Percentiles rank a stretch among this genome's conserved stretches.
phyloP scores from a whole-genome alignment of 2,113 vertebrate genomes.

The Pterocles burchelli region DNA sequence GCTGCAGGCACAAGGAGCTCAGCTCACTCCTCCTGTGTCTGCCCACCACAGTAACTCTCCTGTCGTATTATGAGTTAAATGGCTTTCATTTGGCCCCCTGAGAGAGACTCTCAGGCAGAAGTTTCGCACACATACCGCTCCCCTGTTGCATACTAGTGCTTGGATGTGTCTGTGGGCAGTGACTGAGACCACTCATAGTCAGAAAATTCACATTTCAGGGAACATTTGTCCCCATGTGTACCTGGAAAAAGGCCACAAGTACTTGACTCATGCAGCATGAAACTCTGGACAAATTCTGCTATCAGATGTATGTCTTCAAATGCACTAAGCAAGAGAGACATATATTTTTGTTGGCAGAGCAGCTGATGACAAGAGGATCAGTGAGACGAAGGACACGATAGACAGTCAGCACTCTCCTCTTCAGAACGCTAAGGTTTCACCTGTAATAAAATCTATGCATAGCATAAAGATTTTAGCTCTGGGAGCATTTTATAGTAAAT shows the following conservation, averaged over 20 bases:
- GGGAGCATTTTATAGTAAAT: constrained; percentile 6
- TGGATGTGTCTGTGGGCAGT: not conserved
- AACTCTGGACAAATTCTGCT: not conserved
- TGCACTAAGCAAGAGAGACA: not conserved
- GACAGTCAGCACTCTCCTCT: not conserved
- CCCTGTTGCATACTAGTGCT: not conserved
- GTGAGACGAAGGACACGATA: fast-evolving
- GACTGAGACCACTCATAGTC: not conserved
- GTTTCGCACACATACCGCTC: fast-evolving
- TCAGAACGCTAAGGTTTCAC: not conserved
- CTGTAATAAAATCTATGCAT: not conserved
- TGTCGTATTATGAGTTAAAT: fast-evolving
- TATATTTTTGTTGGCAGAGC: not conserved
- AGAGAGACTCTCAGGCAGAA: fast-evolving
- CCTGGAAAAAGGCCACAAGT: not conserved
- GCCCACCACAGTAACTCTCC: not conserved
- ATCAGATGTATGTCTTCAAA: not conserved
- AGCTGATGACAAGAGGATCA: not conserved
- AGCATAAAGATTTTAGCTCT: not conserved
- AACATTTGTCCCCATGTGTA: not conserved
- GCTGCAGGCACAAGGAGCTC: fast-evolving
- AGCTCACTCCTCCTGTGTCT: fast-evolving
- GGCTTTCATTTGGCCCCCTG: not conserved
- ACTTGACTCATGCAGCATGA: not conserved
- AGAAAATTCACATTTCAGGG: not conserved